Conservation (phyloP, 37 sponge, comb jelly and placozoan genomes). For the Oopsacas minuta region DNA sequence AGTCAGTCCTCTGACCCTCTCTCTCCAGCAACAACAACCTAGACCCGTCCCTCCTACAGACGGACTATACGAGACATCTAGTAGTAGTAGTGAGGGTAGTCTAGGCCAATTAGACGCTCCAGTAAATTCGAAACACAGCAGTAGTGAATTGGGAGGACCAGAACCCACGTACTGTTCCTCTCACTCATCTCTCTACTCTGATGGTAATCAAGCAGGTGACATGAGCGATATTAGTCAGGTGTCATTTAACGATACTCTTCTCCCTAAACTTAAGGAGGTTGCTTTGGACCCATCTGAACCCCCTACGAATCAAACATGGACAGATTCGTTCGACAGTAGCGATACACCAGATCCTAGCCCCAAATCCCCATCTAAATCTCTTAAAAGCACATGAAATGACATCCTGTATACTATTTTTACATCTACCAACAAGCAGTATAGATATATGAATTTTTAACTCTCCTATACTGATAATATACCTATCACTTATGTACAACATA, state of each 20-base stretch:
- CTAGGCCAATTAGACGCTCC: neutral
- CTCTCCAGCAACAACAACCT: neutral
- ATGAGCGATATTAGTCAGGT: slow-evolving; percentile 2
- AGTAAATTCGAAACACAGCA: neutral
- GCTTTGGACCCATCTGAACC: neutral
- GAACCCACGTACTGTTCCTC: neutral
- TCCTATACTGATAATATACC: no score
- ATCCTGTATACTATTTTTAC: no score
- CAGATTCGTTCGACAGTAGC: slow-evolving; percentile 1
- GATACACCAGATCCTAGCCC: neutral
- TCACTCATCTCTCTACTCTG: neutral
- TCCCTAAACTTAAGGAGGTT: neutral
- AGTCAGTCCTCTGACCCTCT: neutral
- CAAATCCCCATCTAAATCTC: neutral
- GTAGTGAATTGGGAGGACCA: no score
- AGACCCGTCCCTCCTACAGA: neutral
- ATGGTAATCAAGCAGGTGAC: neutral
- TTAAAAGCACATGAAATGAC: no score
- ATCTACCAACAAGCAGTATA: no score
- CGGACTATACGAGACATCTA: neutral
- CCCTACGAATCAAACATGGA: neutral
- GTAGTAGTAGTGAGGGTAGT: neutral
- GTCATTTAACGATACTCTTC: neutral
- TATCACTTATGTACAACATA: no score
- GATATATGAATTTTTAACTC: no score